Percentiles rank a stretch among this genome's conserved stretches.
These are phyloP conservation scores for Oryzias javanicus DNA, from an alignment of 2,113 vertebrate genomes.

Conservation along the genomic window DNA sequence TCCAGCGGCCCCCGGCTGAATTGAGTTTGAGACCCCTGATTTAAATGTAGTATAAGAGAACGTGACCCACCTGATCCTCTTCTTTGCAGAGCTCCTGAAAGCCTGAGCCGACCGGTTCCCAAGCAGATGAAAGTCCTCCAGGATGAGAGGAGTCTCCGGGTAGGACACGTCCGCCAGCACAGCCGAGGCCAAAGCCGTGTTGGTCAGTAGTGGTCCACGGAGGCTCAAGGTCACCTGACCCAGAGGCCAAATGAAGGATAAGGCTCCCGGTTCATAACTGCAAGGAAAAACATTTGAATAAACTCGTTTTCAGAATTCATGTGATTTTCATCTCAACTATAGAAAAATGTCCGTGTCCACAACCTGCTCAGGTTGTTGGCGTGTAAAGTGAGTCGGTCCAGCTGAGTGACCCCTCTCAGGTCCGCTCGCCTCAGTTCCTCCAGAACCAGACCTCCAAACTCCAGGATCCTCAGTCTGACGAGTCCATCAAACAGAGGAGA, in stretches of 20 bases:
- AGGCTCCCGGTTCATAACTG: constrained; percentile 51
- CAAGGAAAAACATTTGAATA: background rate
- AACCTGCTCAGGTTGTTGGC: constrained; percentile 57
- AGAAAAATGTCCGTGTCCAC: too few relatives aligned
- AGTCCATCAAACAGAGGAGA: constrained; percentile 22
- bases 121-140: constrained; percentile 42
- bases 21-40: too few relatives aligned
- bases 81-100: background rate
- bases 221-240: constrained; percentile 46
- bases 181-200: constrained; percentile 1
- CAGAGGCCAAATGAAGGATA: constrained; percentile 48
- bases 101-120: constrained; percentile 17
- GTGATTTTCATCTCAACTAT: too few relatives aligned
- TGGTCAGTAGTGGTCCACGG: constrained; percentile 14
- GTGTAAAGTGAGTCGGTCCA: constrained; percentile 50
- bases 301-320: too few relatives aligned
- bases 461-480: constrained; percentile 35
- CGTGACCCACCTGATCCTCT: constrained; percentile 41
- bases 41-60: background rate
- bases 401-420: constrained; percentile 46
- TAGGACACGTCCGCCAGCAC: constrained; percentile 45
- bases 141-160: constrained; percentile 36
- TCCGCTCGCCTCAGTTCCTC: constrained; percentile 36
- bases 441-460: constrained; percentile 50
- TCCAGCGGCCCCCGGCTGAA: too few relatives aligned